A percentile compares a stretch with the other conserved stretches of the same genome.
Conservation (phyloP, 2,888 invertebrate genomes). For the Corbicula japonica region DNA sequence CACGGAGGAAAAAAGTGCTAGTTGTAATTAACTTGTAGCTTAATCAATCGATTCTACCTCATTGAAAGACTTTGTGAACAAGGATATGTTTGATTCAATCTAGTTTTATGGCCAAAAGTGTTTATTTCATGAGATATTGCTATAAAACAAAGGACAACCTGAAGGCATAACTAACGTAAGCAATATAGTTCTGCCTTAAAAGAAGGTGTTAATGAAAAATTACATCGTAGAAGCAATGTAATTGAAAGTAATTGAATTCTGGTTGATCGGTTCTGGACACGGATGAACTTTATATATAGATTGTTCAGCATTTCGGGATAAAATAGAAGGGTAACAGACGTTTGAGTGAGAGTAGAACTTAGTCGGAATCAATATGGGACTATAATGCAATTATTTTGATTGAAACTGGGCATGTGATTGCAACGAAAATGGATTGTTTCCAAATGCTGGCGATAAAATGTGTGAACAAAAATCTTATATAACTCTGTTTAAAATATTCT, state of each 20-base stretch:
- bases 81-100: slow-evolving; percentile 21
- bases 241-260: slow-evolving; percentile 26
- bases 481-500: background rate
- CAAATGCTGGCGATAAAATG: slow-evolving; percentile 18
- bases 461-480: slow-evolving; percentile 23
- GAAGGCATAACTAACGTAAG: slow-evolving; percentile 25
- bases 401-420: slow-evolving; percentile 32
- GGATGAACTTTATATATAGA: slow-evolving; percentile 21
- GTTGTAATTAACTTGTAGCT: slow-evolving; percentile 38
- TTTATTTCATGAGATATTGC: slow-evolving; percentile 10
- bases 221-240: slow-evolving; percentile 16
- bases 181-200: slow-evolving; percentile 11
- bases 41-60: slow-evolving; percentile 44
- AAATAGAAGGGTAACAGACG: slow-evolving; percentile 19
- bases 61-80: slow-evolving; percentile 28
- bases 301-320: slow-evolving; percentile 24
- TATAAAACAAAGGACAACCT: slow-evolving; percentile 23
- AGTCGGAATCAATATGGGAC: slow-evolving; percentile 32
- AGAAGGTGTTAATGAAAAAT: slow-evolving; percentile 1
- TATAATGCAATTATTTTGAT: slow-evolving; percentile 30
- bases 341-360: slow-evolving; percentile 4
- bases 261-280: slow-evolving; percentile 9
- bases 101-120: slow-evolving; percentile 10
- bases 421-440: slow-evolving; percentile 18
- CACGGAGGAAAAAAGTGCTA: slow-evolving; percentile 25